These are phyloP conservation scores for Arothron firmamentum DNA, from an alignment of 2,113 vertebrate genomes.

Conservation along the genomic window DNA sequence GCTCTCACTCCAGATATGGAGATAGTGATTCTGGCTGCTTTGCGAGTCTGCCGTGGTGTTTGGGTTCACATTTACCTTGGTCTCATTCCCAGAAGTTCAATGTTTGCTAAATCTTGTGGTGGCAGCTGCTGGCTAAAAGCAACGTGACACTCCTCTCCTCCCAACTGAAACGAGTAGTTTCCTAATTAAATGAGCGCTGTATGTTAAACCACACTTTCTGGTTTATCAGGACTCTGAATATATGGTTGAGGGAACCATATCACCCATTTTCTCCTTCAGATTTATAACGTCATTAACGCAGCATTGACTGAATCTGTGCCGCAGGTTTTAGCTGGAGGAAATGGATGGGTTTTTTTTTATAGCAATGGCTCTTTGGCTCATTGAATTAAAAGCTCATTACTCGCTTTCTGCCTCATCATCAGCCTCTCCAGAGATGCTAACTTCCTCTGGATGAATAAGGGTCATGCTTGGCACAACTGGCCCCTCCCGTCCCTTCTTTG, in stretches of 20 bases:
- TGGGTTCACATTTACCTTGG: slow-evolving; percentile 48
- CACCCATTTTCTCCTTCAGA: slow-evolving; percentile 8
- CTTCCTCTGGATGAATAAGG: slow-evolving; percentile 43
- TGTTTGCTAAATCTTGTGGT: slow-evolving; percentile 27
- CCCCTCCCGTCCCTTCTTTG: background rate
- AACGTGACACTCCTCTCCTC: slow-evolving; percentile 14
- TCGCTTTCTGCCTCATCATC: slow-evolving; percentile 27
- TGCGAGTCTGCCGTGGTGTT: slow-evolving; percentile 17
- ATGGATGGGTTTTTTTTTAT: slow-evolving; percentile 24
- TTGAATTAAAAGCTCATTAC: slow-evolving; percentile 63
- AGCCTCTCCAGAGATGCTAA: slow-evolving; percentile 40
- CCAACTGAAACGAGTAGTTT: background rate
- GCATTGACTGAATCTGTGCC: slow-evolving; percentile 14
- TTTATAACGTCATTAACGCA: slow-evolving; percentile 38
- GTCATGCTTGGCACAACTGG: slow-evolving; percentile 15
- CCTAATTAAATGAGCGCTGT: slow-evolving; percentile 2
- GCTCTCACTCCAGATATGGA: slow-evolving; percentile 45
- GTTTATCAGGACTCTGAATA: slow-evolving; percentile 13
- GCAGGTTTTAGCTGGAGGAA: slow-evolving; percentile 25
- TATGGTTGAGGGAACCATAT: slow-evolving; percentile 16
- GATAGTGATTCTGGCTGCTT: slow-evolving; percentile 15
- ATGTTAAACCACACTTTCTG: slow-evolving; percentile 2
- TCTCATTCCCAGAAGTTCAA: slow-evolving; percentile 38
- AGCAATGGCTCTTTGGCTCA: slow-evolving; percentile 33
- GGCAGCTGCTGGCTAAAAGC: slow-evolving; percentile 24